Base-by-base conservation (phyloP, 2,113 vertebrate species). In the Paracanthobrama guichenoti region DNA sequence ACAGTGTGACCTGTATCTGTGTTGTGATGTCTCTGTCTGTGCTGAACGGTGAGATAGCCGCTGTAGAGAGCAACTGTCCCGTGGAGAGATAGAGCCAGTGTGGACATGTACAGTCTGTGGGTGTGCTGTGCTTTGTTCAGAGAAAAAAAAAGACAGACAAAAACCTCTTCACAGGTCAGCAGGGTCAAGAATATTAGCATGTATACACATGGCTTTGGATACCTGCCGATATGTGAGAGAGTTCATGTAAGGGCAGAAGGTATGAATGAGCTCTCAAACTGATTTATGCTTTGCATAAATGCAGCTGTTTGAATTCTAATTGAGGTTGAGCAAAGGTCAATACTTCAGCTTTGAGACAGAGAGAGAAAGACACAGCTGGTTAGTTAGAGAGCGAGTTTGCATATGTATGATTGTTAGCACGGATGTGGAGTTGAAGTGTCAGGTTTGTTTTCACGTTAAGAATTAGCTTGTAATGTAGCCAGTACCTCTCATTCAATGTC, bases 61-160 rank as follows among this genome's bases (percentile, higher is more conserved):
- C 55, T 46, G 60, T 50, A 35, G 26, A 80, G 60, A 67, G 26
- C 78, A 64, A 18, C 77, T 79, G 57, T 64, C 42, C 42, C 59
- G 4, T 67, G 60, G 87, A 87, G 81, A 85, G 76, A 55, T 82
- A 62, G 75, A 90, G 90, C 87, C 85, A 83, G 90, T 89, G 84
- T 74, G 26, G 46, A 74, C 31, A 66, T 66, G 78, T 48, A 79
- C 7, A 50, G 77, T 85, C 3, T 57, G 18, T 24, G 4, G n/a
- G 55, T 83, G 71, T 44, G 77, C 16, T 79, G 71, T 44, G 57
- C 24, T 79, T 59, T 62, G 22, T 62, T 12, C n/a, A 12, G 7
- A 26, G 20, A 14, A 39, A 42, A 79, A 24, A 79, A 16, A 73
- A 73, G 11, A 48, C 6, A 24, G 69, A 72, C 69, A 46, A 72